Base-by-base conservation (phyloP, 2,113 vertebrate genomes). In the Sitta europaea region DNA sequence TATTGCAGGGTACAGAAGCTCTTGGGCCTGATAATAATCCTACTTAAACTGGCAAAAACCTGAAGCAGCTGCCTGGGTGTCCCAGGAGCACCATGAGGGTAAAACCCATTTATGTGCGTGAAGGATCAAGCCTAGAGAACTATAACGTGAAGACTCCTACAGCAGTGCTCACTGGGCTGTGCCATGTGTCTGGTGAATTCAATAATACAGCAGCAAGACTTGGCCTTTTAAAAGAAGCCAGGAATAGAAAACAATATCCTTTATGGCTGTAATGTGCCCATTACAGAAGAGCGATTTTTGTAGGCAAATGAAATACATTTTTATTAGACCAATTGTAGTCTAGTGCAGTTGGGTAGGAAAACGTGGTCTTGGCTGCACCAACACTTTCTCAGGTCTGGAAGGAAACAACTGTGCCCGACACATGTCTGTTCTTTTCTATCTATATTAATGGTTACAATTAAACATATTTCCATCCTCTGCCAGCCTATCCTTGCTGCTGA, bases 61-160 rank as follows among this genome's bases (percentile, higher is more conserved):
- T 89, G 83, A 63, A 92, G 80, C 86, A 94, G 88, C 75, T 95
- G 86, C 55, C 68, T 50, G 70, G 9, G 20, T 55, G 72, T 88
- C 95, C 73, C 94, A 63, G 68, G 88, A 67, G 83, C 61, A 67
- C 54, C 48, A 19, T 92, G 83, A 84, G 55, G 55, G 43, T 94
- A 95, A 95, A 97, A 96, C 81, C 86, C 67, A 76, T 95, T 92
- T 66, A 94, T 87, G 66, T 40, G 87, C 3, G 0, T 57, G 62
- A 57, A 95, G 58, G 82, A 95, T 83, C 45, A 79, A 94, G 77
- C 71, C 72, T 70, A 31, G 62, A 91, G 86, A 91, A 62, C 72
- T 42, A 2, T 65, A 58, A 86, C 21, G 58, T 45, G 74, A 81
- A 61, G 62, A 17, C 59, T 90, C 68, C 50, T 94, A 19, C 77